Percentiles rank a stretch among this genome's conserved stretches.
Evolutionary conservation across 2,113 vertebrate genomes (phyloP).

Genomic region (Macquaria australasica): DNA sequence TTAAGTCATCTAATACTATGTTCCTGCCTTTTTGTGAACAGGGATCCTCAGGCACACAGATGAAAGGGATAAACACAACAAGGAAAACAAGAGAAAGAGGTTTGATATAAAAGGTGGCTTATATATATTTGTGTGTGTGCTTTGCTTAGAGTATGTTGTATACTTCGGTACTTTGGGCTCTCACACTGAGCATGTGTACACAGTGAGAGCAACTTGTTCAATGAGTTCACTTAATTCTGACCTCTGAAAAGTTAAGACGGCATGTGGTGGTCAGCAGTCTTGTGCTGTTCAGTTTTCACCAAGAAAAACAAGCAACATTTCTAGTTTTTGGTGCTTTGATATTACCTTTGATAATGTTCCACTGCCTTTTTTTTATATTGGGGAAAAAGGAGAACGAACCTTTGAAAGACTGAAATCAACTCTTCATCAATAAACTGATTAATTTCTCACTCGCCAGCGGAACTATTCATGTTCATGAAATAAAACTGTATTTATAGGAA

Average conservation of each 20-base stretch:
- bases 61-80: not conserved
- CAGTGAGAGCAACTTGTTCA: constrained; percentile 4
- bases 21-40: constrained; percentile 1
- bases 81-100: not conserved
- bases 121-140: not conserved
- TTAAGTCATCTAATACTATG: constrained; percentile 3
- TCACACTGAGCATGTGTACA: not conserved
- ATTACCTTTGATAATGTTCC: constrained; percentile 51
- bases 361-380: constrained; percentile 30
- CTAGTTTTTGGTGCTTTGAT: constrained; percentile 46
- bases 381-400: constrained; percentile 8
- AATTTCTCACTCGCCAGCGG: constrained; percentile 44
- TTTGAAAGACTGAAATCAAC: constrained; percentile 59
- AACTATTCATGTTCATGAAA: constrained; percentile 64
- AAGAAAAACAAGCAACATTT: constrained; percentile 30
- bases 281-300: constrained; percentile 30
- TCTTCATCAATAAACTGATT: constrained; percentile 66
- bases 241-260: constrained; percentile 32
- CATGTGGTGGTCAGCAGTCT: constrained; percentile 51
- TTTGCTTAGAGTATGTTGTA: constrained; percentile 9
- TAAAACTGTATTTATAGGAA: constrained; percentile 51
- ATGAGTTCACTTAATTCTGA: constrained; percentile 34
- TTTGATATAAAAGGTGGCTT: not conserved
- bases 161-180: not conserved
- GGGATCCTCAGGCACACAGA: not conserved